These are phyloP conservation scores for Microplitis demolitor DNA, from an alignment of 1,140 invertebrate species.

Conservation along the genomic window DNA sequence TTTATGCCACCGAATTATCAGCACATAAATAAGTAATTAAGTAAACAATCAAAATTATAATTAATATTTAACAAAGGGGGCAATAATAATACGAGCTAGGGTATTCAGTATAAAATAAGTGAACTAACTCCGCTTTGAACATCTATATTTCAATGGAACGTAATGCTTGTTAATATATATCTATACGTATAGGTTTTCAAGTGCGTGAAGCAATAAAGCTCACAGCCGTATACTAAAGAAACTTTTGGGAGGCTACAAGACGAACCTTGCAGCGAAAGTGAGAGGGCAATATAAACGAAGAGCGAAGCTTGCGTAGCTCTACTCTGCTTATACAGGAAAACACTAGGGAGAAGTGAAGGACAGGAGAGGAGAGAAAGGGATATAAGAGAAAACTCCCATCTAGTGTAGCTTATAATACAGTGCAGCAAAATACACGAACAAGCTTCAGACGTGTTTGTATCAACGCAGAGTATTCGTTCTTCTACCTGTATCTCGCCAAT, in stretches of 20 bases:
- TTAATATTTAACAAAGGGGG: too few species aligned
- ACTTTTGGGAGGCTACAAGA: background rate
- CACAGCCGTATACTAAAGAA: background rate
- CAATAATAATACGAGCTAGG: too few species aligned
- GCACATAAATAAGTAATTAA: too few species aligned
- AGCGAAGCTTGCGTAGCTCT: background rate
- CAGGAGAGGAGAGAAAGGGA: background rate
- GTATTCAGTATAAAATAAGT: background rate
- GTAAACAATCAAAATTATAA: too few species aligned
- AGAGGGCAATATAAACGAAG: background rate
- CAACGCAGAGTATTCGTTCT: background rate
- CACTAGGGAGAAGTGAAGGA: background rate
- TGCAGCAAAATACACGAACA: background rate
- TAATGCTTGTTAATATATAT: background rate
- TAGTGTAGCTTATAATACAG: background rate
- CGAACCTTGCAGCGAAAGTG: background rate
- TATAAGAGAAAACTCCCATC: background rate
- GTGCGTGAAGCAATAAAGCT: background rate
- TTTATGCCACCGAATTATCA: too few species aligned
- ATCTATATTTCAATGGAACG: background rate
- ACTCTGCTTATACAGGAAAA: background rate
- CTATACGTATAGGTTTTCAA: background rate
- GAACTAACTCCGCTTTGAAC: background rate
- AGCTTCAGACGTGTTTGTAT: background rate
- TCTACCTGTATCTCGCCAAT: background rate